Evolutionary conservation across 30 jellyfish, hydroid and myxozoan species (phyloP), one percentile per base, ranked within the genome.

Genomic region (Pelagia noctiluca): DNA sequence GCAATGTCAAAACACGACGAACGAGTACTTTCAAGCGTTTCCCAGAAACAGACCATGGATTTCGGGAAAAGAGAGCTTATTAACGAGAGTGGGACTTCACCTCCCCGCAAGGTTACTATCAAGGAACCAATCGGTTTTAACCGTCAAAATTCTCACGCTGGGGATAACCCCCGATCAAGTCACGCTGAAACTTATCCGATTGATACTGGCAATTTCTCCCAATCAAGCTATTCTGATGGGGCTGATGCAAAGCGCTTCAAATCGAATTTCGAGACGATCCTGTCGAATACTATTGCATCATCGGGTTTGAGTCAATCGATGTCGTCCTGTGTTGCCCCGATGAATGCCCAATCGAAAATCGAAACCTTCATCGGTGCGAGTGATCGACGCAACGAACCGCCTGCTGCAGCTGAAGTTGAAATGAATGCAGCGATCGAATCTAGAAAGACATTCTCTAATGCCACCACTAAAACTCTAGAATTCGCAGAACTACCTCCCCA

Each of bases 401-500:
- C 68, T 11, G 35, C 61, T 2, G 70, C 8, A 47, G 24, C 53
- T 34, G 57, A 33, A 1, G 79, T 38, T 26, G 82, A 68, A 31
- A 28, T 28, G 28, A 53, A 35, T 0, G 50, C 46, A 35, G 18
- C 85, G 38, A 38, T 75, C 38, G 80, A 47, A 28, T 75, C 38
- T 26, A 50, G 37, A n/a, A n/a, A n/a, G n/a, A n/a, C n/a, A n/a
- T n/a, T n/a, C 62, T 89, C 75, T 29, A 65, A 71, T 28, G 85
- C 89, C 28, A 78, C 78, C 42, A 38, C 86, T 0, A 71, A 69
- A 26, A 71, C 74, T 50, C 70, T 64, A 25, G 89, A 71, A 47
- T 88, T 22, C 68, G 57, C 97, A 8, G 93, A 88, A 8, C 88
- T 95, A 71, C 99, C 99, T 8, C 99, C 99, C 35, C 97, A 95